These are phyloP conservation scores for Anolis carolinensis DNA, from an alignment of 2,113 vertebrate species.

Conservation along the genomic window DNA sequence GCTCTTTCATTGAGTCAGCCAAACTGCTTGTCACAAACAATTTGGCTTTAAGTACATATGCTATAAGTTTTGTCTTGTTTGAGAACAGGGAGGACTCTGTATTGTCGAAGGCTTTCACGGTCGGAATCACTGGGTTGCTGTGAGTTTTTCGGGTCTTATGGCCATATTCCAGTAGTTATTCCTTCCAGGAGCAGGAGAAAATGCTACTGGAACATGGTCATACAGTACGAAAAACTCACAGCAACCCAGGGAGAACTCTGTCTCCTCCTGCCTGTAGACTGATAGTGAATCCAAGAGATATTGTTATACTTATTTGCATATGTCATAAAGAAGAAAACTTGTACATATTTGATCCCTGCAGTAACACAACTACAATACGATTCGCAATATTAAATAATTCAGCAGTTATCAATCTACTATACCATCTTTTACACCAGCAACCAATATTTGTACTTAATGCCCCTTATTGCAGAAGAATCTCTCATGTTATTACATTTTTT, in stretches of 20 bases:
- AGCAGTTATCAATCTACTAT: not conserved
- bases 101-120: no score
- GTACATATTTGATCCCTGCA: not conserved
- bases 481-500: no score
- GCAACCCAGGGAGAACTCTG: no score
- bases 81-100: not conserved
- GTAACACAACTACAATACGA: not conserved
- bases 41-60: slow-evolving; percentile 17
- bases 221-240: no score
- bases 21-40: not conserved
- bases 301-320: not conserved
- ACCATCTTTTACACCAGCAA: not conserved
- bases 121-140: no score
- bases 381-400: not conserved
- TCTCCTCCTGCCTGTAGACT: no score
- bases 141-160: no score
- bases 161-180: no score
- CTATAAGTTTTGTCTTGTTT: not conserved
- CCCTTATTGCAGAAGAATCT: not conserved
- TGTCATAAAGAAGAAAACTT: not conserved
- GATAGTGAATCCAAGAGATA: no score
- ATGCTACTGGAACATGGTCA: no score
- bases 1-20: slow-evolving; percentile 8
- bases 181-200: not conserved
- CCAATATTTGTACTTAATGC: not conserved